Base-by-base conservation (phyloP, 2,113 vertebrate genomes). In the Athene noctua region DNA sequence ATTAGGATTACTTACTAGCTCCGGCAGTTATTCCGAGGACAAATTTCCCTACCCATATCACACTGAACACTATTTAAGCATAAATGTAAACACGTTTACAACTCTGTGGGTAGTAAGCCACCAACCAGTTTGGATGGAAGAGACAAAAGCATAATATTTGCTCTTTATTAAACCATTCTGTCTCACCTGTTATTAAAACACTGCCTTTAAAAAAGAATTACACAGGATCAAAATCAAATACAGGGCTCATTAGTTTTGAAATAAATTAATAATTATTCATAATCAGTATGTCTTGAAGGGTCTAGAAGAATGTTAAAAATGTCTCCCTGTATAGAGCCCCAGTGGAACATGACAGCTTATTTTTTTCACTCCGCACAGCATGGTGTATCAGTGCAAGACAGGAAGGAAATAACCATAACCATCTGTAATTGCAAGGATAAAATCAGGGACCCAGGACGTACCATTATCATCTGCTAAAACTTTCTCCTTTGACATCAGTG, bases 1-100 rank as follows among this genome's bases (percentile, higher is more conserved):
- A 61, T 58, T 96, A 83, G 38, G 25, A 89, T 93, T 80, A 84
- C 47, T 82, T 94, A 87, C 23, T 38, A 81, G 34, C 87, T 94
- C 80, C 75, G 74, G 87, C 13, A 93, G 72, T 89, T 77, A 58
- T 62, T 80, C 83, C 73, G 42, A 80, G 67, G 14, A 32, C 34
- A 94, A 78, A 75, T 78, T 95, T 88, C 63, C 15, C 23, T 42
- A 80, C 8, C 9, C 9, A 12, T 73, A 34, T 52, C 29, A 46
- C 14, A 62, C 7, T 21, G 13, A 72, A 51, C 10, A 80, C 49
- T 38, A 88, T 57, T 91, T 79, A 72, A 89, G 16, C 11, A 38
- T 49, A 80, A 36, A 55, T 34, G 5, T 67, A 66, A 78, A 44
- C 6, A 23, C 11, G 10, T 54, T 93, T 57, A 57, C 27, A 46